Evolutionary conservation across 2,888 invertebrate genomes (phyloP), one percentile per base, ranked within the genome.

Genomic region (Ariolimax columbianus): DNA sequence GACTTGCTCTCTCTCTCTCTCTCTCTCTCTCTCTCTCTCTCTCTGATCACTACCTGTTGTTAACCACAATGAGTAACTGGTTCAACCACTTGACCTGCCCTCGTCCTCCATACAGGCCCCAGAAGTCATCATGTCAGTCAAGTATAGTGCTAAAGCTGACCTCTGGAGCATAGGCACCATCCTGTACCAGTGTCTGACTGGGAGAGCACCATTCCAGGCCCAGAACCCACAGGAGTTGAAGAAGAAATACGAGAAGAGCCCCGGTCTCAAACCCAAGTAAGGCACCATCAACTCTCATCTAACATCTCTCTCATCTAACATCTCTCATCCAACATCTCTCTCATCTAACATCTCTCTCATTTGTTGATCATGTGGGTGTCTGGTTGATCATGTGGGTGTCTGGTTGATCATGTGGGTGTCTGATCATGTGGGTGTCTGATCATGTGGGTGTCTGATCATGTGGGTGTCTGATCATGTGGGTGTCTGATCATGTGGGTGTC

Each of bases 81-180:
- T n/a, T n/a, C n/a, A n/a, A n/a, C n/a, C n/a, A n/a, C n/a, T n/a
- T n/a, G n/a, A n/a, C n/a, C n/a, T 47, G 4, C 55, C 11, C 55
- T 23, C 7, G 19, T 55, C 17, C 33, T 33, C 33, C 33, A 33
- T 23, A 98, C 90, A 97, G 97, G 99, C 99, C 59, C 99, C 99
- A 0, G 99, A 99, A 95, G 99, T 99, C 83, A 99, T 99, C 92
- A 99, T 99, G 99, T 99, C 99, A 2, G 95, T 98, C 88, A 98
- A 99, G 93, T 99, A 99, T 94, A 98, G 98, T 95, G 99, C 98
- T 83, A 99, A 99, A 95, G 99, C 99, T 19, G 99, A 99, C 95
- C 96, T 99, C 86, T 99, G 99, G 99, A 99, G 99, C 89, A 95
- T 99, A 91, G 99, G 99, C 83, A 99, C 99, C 33, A 99, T 99